Evolutionary conservation across 2,113 vertebrate species (phyloP), one percentile per base, ranked within the genome.

Genomic region (Octodon degus): DNA sequence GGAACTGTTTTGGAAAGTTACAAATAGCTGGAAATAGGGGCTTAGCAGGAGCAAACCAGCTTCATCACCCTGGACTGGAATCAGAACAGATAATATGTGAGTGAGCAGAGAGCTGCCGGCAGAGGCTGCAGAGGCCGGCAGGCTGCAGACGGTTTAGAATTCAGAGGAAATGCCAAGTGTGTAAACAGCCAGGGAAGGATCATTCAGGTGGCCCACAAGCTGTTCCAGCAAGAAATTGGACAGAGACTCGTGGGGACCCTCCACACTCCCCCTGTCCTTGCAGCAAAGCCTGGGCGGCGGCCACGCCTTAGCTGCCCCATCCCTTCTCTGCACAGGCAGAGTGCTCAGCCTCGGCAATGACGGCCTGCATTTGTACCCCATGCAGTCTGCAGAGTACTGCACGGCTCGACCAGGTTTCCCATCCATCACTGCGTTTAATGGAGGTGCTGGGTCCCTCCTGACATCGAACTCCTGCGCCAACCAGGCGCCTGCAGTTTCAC

Each of bases 111-210:
- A 89, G 76, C 30, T 0, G 32, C 96, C 86, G 97, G 95, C 97
- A 94, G 95, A 94, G 97, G 94, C 96, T 12, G 70, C 95, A 93
- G 90, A 92, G 97, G 97, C 96, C 65, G 74, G 90, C 96, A 76
- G 90, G 89, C 96, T 93, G 95, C 97, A 96, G 97, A 92, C 72
- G 20, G 92, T 96, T 97, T 97, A 95, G 96, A 90, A 98, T 96
- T 97, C 96, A 97, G 96, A 92, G 86, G 92, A 95, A 92, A 95
- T 96, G 97, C 96, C 96, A 93, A 97, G 93, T 95, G 96, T 97
- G 97, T 97, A 95, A 97, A 97, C 96, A 97, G 90, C 89, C 19
- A 97, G 92, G 87, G 93, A 96, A 97, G 97, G 97, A 95, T 96
- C 76, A 97, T 90, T 90, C 0, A 85, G 97, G 91, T 55, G 90